Conservation (phyloP, 2,888 invertebrate species). For the Anthophora plumipes region DNA sequence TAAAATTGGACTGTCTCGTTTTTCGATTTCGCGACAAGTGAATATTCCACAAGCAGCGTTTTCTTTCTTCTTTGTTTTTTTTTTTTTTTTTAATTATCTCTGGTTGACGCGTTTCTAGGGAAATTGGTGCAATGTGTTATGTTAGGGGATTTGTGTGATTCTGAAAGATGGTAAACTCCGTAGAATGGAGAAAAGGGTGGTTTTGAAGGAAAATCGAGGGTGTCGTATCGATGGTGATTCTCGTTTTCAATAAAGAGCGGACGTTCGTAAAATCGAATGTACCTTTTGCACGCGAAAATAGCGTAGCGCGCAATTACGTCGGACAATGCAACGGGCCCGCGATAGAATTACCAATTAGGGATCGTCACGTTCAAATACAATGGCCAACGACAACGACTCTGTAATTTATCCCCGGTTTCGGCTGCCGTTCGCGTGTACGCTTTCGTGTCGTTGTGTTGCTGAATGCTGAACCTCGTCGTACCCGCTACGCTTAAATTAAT, state of each 20-base stretch:
- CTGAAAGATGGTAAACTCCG: too few relatives aligned
- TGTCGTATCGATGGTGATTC: neutral
- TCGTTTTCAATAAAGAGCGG: slow-evolving; percentile 18
- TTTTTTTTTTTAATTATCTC: too few relatives aligned
- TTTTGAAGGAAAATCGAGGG: neutral
- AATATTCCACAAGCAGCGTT: neutral
- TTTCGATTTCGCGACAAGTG: too few relatives aligned
- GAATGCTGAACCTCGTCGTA: slow-evolving; percentile 42
- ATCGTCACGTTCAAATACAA: slow-evolving; percentile 80
- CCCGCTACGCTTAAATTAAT: slow-evolving; percentile 61
- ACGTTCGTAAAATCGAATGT: slow-evolving; percentile 41
- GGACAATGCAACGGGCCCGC: slow-evolving; percentile 37
- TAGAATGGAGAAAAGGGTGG: neutral
- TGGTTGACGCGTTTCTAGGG: too few relatives aligned
- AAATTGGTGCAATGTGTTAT: too few relatives aligned
- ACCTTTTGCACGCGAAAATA: slow-evolving; percentile 39
- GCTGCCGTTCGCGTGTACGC: slow-evolving; percentile 27
- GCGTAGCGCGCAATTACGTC: slow-evolving; percentile 53
- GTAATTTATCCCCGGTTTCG: slow-evolving; percentile 78
- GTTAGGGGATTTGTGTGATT: too few relatives aligned
- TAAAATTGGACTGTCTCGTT: neutral
- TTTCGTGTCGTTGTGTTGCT: slow-evolving; percentile 22
- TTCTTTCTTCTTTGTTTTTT: too few relatives aligned
- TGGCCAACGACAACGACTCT: slow-evolving; percentile 75
- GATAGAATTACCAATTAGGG: slow-evolving; percentile 78